These are phyloP conservation scores for Germaria angustata DNA, from an alignment of 2,888 invertebrate genomes.

Conservation along the genomic window DNA sequence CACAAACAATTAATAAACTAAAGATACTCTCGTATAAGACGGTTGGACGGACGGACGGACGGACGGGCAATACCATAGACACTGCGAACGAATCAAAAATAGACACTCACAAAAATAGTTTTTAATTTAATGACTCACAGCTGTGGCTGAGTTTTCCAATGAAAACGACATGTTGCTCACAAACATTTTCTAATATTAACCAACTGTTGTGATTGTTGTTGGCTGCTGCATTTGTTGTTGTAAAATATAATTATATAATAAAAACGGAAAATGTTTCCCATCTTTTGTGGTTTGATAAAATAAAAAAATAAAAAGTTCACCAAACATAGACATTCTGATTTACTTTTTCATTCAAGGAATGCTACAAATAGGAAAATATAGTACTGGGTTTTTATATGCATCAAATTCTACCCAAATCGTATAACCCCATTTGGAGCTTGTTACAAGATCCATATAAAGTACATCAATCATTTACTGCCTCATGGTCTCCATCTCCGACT, in stretches of 20 bases:
- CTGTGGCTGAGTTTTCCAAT: conserved; percentile 40
- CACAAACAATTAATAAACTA: not conserved
- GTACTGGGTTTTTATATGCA: no score
- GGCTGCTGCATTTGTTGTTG: not conserved
- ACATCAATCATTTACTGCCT: no score
- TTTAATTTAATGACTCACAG: conserved; percentile 56
- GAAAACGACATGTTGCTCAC: conserved; percentile 13
- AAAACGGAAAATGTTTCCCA: not conserved
- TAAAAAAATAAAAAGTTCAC: no score
- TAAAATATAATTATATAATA: not conserved
- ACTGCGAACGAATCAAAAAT: not conserved
- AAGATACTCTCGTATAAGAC: not conserved
- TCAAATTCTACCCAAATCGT: no score
- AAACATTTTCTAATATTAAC: conserved; percentile 5
- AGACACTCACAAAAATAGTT: not conserved
- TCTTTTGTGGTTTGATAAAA: no score
- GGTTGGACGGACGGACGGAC: not conserved
- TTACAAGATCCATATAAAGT: no score
- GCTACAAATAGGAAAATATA: no score
- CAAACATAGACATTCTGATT: no score
- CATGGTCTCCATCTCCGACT: no score
- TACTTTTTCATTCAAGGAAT: no score
- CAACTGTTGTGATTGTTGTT: not conserved
- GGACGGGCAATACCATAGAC: not conserved
- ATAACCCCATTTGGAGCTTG: no score